Percentiles rank a stretch among this genome's conserved stretches.
phyloP scores from a whole-genome alignment of 35 echinoderm and acorn worm species.

The Diadema setosum region DNA sequence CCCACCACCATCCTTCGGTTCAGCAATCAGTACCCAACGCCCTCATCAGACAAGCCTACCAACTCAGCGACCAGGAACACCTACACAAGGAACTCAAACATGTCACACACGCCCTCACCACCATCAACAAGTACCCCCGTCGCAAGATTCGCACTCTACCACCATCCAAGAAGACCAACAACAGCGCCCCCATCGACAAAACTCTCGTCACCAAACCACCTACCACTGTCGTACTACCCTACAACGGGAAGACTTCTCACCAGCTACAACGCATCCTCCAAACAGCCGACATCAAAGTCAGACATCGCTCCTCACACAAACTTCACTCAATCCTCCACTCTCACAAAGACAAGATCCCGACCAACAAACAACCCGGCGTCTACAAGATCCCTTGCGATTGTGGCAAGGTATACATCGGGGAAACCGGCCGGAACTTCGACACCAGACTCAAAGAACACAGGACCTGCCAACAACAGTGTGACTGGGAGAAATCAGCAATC shows the following conservation, averaged over 20 bases:
- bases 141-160: background rate
- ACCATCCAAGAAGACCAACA: background rate
- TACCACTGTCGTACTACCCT: background rate
- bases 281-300: background rate
- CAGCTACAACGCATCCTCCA: background rate
- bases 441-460: slow-evolving; percentile 25
- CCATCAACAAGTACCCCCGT: background rate
- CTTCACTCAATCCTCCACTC: background rate
- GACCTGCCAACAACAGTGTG: background rate
- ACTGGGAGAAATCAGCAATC: background rate
- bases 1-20: background rate
- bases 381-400: slow-evolving; percentile 1
- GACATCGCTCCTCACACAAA: background rate
- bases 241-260: background rate
- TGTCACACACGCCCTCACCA: background rate
- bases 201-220: background rate
- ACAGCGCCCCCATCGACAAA: background rate
- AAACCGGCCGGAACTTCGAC: background rate
- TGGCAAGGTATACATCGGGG: too few species aligned
- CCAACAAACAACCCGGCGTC: background rate
- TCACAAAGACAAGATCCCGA: background rate
- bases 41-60: background rate
- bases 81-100: background rate
- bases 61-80: background rate
- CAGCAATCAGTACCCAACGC: background rate